Percentiles rank a stretch among this genome's conserved stretches.
phyloP scores from a whole-genome alignment of 1,140 invertebrate species.

The Drosophila paulistorum region DNA sequence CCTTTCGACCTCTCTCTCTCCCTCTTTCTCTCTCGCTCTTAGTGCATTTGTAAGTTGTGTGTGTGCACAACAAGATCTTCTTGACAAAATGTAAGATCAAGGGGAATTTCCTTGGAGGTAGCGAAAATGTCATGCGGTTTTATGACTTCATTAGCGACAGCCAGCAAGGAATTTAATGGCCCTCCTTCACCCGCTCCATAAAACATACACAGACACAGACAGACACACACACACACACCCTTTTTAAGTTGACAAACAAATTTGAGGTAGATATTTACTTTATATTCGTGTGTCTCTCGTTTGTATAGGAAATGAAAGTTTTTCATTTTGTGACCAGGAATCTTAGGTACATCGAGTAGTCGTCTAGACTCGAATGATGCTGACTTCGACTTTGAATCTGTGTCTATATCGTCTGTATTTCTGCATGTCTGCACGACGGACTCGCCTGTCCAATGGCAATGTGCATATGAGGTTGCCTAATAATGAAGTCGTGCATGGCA shows the following conservation, averaged over 20 bases:
- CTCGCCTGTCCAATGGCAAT: slow-evolving; percentile 37
- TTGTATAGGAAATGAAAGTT: slow-evolving; percentile 65
- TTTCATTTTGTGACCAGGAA: background rate
- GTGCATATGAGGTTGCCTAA: slow-evolving; percentile 74
- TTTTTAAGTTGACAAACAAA: slow-evolving; percentile 55
- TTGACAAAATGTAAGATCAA: slow-evolving; percentile 68
- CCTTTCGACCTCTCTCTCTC: background rate
- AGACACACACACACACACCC: background rate
- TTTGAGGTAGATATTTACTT: slow-evolving; percentile 63
- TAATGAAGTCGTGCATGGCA: slow-evolving; percentile 79
- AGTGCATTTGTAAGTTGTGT: background rate
- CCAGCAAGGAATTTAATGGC: slow-evolving; percentile 68
- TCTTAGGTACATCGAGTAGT: slow-evolving; percentile 21
- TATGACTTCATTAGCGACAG: slow-evolving; percentile 80
- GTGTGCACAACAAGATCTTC: slow-evolving; percentile 52
- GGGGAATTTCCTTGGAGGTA: slow-evolving; percentile 52
- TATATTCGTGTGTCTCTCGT: slow-evolving; percentile 53
- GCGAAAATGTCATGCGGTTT: slow-evolving; percentile 78
- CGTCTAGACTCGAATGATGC: slow-evolving; percentile 44
- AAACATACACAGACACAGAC: background rate
- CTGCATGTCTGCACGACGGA: slow-evolving; percentile 63
- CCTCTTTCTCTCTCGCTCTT: background rate
- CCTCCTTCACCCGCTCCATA: slow-evolving; percentile 7
- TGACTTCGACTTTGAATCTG: slow-evolving; percentile 32
- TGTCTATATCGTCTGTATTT: background rate